Conservation (phyloP, 2,888 invertebrate genomes). For the Bunonema sp. region DNA sequence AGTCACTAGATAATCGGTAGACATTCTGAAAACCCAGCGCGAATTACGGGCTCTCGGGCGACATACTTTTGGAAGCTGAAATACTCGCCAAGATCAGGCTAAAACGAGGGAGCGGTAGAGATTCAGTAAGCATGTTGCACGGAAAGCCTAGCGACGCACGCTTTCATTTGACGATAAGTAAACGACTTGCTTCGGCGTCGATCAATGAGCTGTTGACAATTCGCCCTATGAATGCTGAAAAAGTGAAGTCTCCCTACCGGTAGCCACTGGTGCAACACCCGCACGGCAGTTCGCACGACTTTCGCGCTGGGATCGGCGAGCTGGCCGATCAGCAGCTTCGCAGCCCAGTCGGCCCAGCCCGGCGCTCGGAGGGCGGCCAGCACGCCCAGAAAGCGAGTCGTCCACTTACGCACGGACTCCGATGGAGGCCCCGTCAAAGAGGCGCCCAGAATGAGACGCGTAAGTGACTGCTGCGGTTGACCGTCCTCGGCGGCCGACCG, state of each 20-base stretch:
- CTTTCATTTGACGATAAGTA: too few relatives aligned
- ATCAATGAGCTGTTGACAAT: not conserved
- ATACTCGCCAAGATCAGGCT: too few relatives aligned
- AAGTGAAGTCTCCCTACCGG: too few relatives aligned
- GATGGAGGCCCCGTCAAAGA: too few relatives aligned
- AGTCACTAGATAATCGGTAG: too few relatives aligned
- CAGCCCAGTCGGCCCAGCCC: constrained; percentile 59
- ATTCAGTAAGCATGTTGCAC: too few relatives aligned
- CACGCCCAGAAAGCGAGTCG: constrained; percentile 75
- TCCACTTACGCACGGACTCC: constrained; percentile 70
- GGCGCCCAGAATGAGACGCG: constrained; percentile 29
- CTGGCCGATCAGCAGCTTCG: constrained; percentile 68
- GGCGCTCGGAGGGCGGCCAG: constrained; percentile 62
- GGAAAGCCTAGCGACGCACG: too few relatives aligned
- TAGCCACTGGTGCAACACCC: constrained; percentile 20
- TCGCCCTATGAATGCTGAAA: not conserved
- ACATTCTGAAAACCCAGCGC: too few relatives aligned
- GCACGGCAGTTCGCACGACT: constrained; percentile 24
- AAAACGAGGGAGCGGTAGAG: too few relatives aligned
- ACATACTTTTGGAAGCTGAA: too few relatives aligned
- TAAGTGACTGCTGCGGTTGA: not conserved
- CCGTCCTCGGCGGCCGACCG: constrained; percentile 1
- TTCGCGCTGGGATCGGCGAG: constrained; percentile 64
- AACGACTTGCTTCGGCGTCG: too few relatives aligned
- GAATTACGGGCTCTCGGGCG: too few relatives aligned